Evolutionary conservation across 1,140 invertebrate genomes (phyloP), one percentile per base, ranked within the genome.

Genomic region (Anadara kagoshimensis): DNA sequence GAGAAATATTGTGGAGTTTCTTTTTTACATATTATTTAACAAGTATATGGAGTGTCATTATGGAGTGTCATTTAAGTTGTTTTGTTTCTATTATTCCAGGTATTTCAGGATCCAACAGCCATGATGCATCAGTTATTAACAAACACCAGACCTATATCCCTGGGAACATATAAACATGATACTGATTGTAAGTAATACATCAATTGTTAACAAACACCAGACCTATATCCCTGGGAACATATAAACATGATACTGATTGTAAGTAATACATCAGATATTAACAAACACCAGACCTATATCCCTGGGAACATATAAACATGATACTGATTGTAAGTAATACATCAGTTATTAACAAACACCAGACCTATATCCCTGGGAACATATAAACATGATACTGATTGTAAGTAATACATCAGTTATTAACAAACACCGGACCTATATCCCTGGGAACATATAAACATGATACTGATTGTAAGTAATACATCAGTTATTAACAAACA

Each of bases 71-170:
- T 16, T 14, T 44, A 20, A 20, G 24, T 29, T 16, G 56, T 45
- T 41, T 29, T 12, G 24, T 36, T 62, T 56, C 24, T 64, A 63
- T 79, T 81, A 51, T 86, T 85, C 29, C 75, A 91, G 89, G 85
- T 99, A 1, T 99, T 99, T 87, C 96, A 93, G 78, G 98, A 99
- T 86, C 97, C 97, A 12, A 97, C 96, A 5, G 93, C 94, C 58
- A 91, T 95, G 61, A 98, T 98, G 96, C 95, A 97, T 81, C 95
- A 96, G 86, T 90, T 97, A 29, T 88, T 99, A 1, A 94, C 92
- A 64, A 94, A 91, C 74, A 92, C 93, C 0, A 94, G 94, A 84
- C 94, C 93, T 56, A 88, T 96, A 10, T 93, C 94, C 0, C 90
- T 93, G 64, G 93, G 93, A 41, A 85, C 91, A 29, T 96, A 95